Conservation (phyloP, 1,140 invertebrate species). For the Drosophila ficusphila region DNA sequence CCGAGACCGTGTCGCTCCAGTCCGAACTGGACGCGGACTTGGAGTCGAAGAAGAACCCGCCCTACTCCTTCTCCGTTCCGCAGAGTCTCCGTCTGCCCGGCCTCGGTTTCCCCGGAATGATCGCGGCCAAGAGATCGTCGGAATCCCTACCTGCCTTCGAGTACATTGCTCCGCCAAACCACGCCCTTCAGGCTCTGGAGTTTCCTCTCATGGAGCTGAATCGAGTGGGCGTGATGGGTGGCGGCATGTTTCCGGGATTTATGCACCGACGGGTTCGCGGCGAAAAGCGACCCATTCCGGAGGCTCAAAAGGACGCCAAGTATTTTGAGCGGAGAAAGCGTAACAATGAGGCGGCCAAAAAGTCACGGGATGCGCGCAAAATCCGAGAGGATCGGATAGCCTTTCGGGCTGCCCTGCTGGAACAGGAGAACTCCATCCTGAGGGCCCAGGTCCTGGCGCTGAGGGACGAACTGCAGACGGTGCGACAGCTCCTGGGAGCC, state of each 20-base stretch:
- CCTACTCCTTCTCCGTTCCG: constrained; percentile 20
- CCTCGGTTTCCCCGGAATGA: constrained; percentile 40
- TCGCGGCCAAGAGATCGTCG: constrained; percentile 35
- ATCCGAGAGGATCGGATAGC: constrained; percentile 93
- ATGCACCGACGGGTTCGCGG: constrained; percentile 87
- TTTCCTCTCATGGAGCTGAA: constrained; percentile 79
- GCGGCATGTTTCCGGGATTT: constrained; percentile 74
- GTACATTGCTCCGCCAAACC: constrained; percentile 68
- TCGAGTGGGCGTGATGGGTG: constrained; percentile 44
- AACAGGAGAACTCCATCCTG: constrained; percentile 94
- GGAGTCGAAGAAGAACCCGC: constrained; percentile 24
- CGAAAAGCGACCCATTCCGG: constrained; percentile 94
- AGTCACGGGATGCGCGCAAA: constrained; percentile 93
- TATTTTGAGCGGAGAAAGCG: constrained; percentile 94
- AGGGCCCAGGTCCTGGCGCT: constrained; percentile 91
- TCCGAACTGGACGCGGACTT: constrained; percentile 61
- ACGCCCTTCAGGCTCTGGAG: constrained; percentile 53
- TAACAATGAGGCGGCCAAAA: constrained; percentile 96
- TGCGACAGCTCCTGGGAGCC: constrained; percentile 86
- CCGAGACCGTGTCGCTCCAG: constrained; percentile 64
- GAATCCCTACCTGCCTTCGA: constrained; percentile 69
- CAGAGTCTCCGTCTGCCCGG: constrained; percentile 58
- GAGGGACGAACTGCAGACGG: constrained; percentile 91
- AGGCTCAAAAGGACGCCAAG: constrained; percentile 94
- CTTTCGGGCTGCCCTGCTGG: constrained; percentile 90